A percentile compares a stretch with the other conserved stretches of the same genome.
Evolutionary conservation across 1,140 invertebrate genomes (phyloP).

Genomic region (Triops cancriformis): DNA sequence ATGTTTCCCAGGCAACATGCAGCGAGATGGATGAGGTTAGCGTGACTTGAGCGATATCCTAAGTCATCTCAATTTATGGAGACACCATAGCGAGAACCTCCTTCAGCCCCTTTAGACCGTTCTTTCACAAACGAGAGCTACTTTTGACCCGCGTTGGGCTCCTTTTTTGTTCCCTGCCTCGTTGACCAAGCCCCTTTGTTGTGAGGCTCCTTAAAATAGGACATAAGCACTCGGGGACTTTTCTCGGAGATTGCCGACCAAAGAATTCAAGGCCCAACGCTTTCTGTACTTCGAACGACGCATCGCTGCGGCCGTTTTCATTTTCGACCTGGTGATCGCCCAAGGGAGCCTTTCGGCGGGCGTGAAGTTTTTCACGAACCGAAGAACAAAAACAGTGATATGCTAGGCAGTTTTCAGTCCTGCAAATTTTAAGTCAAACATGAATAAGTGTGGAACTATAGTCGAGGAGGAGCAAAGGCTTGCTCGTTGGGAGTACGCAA

Average conservation of each 20-base stretch:
- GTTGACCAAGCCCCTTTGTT: neutral
- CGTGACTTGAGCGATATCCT: constrained; percentile 1
- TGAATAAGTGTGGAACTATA: no score
- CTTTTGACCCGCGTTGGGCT: no score
- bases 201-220: neutral
- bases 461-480: no score
- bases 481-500: neutral
- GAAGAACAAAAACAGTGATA: neutral
- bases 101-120: no score
- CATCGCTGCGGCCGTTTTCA: no score
- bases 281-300: no score
- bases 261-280: no score
- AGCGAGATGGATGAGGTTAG: constrained; percentile 12
- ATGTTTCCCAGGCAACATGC: neutral
- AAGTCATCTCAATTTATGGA: constrained; percentile 12
- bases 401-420: neutral
- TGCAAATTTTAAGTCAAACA: neutral
- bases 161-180: neutral
- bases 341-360: neutral
- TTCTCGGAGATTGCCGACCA: no score
- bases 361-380: neutral
- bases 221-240: neutral
- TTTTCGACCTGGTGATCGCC: no score
- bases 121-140: no score
- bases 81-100: neutral